phyloP scores from a whole-genome alignment of 35 echinoderm and acorn worm species.

The Diadema setosum region DNA sequence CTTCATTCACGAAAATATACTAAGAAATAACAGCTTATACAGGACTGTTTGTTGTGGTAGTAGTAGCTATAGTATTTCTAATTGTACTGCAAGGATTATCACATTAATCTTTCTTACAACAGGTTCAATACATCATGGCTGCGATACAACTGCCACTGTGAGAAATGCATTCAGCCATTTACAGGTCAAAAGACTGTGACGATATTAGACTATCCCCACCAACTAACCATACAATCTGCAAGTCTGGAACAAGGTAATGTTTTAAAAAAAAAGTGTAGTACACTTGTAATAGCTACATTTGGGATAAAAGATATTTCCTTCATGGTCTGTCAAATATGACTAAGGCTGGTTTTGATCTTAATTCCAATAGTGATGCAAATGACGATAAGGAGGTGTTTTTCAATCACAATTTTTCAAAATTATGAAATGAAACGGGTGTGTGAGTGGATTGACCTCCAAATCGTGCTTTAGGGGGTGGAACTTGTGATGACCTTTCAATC shows the following conservation, averaged over 20 bases:
- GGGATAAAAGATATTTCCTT: neutral
- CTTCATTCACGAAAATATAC: neutral
- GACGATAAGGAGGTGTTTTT: neutral
- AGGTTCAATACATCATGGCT: neutral
- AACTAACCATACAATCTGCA: neutral
- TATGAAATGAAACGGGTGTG: no score
- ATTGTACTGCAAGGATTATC: neutral
- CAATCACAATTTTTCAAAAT: neutral
- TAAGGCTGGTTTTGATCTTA: neutral
- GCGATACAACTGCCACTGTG: neutral
- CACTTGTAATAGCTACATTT: neutral
- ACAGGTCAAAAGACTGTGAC: neutral
- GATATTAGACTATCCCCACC: neutral
- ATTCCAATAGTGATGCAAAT: neutral
- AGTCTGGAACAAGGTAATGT: neutral
- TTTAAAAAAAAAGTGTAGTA: neutral
- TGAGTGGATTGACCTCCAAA: no score
- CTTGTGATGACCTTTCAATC: no score
- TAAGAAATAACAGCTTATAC: no score
- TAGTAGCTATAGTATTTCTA: neutral
- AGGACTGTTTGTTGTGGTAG: no score
- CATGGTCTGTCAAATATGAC: neutral
- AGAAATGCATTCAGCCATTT: neutral
- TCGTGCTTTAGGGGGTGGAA: no score
- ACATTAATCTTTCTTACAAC: neutral